Percentiles rank a stretch among this genome's conserved stretches.
Evolutionary conservation across 2,888 invertebrate species (phyloP).

Genomic region (Heteromyza rotundicornis): DNA sequence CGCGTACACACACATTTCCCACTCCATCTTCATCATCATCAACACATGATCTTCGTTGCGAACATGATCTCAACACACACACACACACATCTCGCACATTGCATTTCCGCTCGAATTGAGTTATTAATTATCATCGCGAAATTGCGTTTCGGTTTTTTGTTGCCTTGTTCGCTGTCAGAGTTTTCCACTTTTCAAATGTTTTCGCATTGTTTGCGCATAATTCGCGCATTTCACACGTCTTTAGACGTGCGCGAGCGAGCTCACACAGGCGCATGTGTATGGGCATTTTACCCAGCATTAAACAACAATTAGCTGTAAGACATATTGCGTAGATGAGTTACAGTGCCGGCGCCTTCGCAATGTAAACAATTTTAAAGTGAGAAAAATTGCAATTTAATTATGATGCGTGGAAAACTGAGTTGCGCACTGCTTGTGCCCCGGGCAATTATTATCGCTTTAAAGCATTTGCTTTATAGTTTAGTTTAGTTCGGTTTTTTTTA

Average conservation of each 20-base stretch:
- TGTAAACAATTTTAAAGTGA: conserved; percentile 40
- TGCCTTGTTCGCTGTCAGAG: conserved; percentile 30
- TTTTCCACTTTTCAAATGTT: conserved; percentile 21
- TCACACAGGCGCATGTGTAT: neutral
- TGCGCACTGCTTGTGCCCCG: no score
- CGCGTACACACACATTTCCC: no score
- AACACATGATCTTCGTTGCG: no score
- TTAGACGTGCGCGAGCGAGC: neutral
- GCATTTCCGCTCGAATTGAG: conserved; percentile 55
- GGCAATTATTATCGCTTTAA: conserved; percentile 4
- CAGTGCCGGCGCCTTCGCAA: conserved; percentile 17
- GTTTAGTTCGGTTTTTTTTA: neutral
- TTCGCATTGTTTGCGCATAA: neutral
- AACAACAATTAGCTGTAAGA: no score
- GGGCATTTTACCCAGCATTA: no score
- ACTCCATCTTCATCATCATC: no score
- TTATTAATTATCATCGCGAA: conserved; percentile 47
- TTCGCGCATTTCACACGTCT: neutral
- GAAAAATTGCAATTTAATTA: conserved; percentile 54
- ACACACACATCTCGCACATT: neutral
- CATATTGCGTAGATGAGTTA: conserved; percentile 16
- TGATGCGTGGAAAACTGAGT: no score
- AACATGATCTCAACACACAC: no score
- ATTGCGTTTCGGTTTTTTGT: conserved; percentile 22
- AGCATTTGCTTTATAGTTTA: neutral